Percentiles rank a stretch among this genome's conserved stretches.
Evolutionary conservation across 2,113 vertebrate species (phyloP).

Genomic region (Neolamprologus hecqui): DNA sequence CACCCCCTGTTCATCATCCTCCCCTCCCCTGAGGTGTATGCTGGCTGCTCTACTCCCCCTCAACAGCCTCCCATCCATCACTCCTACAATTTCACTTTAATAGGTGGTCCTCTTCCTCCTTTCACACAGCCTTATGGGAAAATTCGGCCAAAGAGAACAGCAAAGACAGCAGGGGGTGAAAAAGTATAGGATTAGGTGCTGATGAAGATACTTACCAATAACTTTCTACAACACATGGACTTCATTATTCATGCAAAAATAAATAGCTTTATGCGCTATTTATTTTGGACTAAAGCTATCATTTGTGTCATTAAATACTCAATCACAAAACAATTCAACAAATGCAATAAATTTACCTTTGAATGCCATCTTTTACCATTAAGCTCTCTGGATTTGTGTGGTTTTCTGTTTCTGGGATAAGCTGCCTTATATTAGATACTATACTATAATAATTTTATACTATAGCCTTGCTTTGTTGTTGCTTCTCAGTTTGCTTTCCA

Average conservation of each 20-base stretch:
- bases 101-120: slow-evolving; percentile 67
- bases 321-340: background rate
- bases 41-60: slow-evolving; percentile 42
- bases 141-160: slow-evolving; percentile 3
- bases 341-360: background rate
- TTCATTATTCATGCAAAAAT: background rate
- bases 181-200: background rate
- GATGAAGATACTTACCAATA: background rate
- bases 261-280: background rate
- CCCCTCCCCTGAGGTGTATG: slow-evolving; percentile 46
- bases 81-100: slow-evolving; percentile 69
- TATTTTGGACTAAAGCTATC: background rate
- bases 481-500: background rate
- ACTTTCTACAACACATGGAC: background rate
- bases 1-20: slow-evolving; percentile 42
- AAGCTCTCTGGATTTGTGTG: background rate
- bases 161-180: background rate
- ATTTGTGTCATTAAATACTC: background rate
- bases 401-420: background rate
- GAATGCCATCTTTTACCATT: background rate
- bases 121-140: slow-evolving; percentile 50
- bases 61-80: slow-evolving; percentile 70
- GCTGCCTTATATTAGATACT: background rate
- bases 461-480: background rate
- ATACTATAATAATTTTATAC: background rate